Evolutionary conservation across 1,140 invertebrate species (phyloP), one percentile per base, ranked within the genome.

Genomic region (Globodera ellingtonae): DNA sequence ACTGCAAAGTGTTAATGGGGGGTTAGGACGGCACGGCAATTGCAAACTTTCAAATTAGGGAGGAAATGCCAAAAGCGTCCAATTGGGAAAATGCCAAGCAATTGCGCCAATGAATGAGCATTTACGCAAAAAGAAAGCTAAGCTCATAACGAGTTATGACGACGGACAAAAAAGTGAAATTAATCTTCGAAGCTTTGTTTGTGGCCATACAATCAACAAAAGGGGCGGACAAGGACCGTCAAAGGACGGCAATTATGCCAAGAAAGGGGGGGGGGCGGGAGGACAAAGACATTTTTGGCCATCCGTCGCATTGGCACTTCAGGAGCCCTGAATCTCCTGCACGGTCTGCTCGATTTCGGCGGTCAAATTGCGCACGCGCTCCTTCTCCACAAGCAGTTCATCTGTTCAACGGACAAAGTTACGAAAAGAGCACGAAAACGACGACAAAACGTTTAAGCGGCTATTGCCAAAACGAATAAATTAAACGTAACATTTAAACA

Each of bases 281-380:
- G 15, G 62, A 77, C 15, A 76, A 59, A 59, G 9, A n/a, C 44
- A 62, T 7, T 76, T 66, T 24, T 76, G 56, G 21, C 15, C 44
- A 15, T 35, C 15, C 48, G 50, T 75, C 56, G 9, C 59, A 62
- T 67, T 24, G n/a, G 69, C 21, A 46, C 74, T 59, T 89, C 85
- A 89, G 59, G 87, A 89, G 92, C 97, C 97, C 92, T 98, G 95
- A 92, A 98, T 96, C 92, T 98, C 96, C 93, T 97, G 95, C 91
- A 98, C 93, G 89, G 96, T 98, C 89, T 94, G 93, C 91, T 99
- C 97, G 94, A 99, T 98, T 91, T 99, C 97, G 90, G 96, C 94
- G 91, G 96, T 94, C 87, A 98, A 93, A 90, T 94, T 91, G 93
- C 95, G 96, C 92, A 95, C 96, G 93, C 95, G 95, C 92, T 95